phyloP scores from a whole-genome alignment of 2,888 invertebrate genomes.

The Nymphalis urticae region DNA sequence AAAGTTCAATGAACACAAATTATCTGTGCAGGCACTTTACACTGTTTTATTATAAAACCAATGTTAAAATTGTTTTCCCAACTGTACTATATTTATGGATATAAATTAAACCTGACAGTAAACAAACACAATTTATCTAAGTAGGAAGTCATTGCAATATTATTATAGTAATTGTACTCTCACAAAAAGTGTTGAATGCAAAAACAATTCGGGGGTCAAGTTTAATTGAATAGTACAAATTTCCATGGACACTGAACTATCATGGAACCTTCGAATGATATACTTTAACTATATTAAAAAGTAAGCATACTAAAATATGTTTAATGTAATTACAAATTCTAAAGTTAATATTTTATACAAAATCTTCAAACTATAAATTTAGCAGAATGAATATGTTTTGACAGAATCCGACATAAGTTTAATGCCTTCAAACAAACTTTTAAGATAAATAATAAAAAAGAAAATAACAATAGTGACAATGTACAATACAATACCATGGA shows the following conservation, averaged over 20 bases:
- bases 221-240: background rate
- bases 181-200: background rate
- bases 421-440: too few relatives aligned
- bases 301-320: too few relatives aligned
- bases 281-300: background rate
- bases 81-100: background rate
- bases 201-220: background rate
- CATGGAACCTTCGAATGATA: background rate
- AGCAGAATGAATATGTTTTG: too few relatives aligned
- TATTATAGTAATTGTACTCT: background rate
- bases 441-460: too few relatives aligned
- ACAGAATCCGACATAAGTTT: too few relatives aligned
- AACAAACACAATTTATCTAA: background rate
- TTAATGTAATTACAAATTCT: too few relatives aligned
- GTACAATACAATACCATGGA: too few relatives aligned
- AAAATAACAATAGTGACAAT: too few relatives aligned
- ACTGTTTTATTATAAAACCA: background rate
- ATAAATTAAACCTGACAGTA: background rate
- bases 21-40: background rate
- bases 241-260: background rate
- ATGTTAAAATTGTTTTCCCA: too few relatives aligned
- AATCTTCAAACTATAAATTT: too few relatives aligned
- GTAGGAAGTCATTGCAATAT: conserved; percentile 5
- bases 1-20: conserved; percentile 3
- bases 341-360: too few relatives aligned